Percentiles rank a stretch among this genome's conserved stretches.
Evolutionary conservation across 2,888 invertebrate species (phyloP).

Genomic region (Reticulitermes lucifugus): DNA sequence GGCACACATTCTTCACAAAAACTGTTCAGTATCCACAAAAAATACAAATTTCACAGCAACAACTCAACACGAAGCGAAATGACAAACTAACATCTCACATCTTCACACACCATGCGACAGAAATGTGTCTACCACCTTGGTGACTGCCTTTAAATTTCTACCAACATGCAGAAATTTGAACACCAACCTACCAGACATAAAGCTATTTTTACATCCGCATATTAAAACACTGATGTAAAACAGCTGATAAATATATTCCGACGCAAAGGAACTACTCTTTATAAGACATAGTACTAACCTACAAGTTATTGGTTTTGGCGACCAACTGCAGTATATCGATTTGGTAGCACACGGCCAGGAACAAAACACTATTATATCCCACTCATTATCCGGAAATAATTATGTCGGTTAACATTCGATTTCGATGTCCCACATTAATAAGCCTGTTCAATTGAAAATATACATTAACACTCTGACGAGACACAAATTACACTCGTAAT

Average conservation of each 20-base stretch:
- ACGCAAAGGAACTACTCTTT: too few species aligned
- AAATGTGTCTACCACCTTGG: too few species aligned
- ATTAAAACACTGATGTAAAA: too few species aligned
- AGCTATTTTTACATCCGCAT: too few species aligned
- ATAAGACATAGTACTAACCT: too few species aligned
- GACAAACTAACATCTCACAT: too few species aligned
- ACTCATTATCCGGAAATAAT: not conserved
- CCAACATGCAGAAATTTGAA: too few species aligned
- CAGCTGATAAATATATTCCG: too few species aligned
- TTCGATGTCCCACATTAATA: constrained; percentile 19
- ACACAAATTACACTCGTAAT: not conserved
- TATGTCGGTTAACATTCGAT: not conserved
- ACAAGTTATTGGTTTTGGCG: not conserved
- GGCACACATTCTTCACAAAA: too few species aligned
- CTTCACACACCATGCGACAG: too few species aligned
- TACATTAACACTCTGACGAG: not conserved
- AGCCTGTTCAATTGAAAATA: not conserved
- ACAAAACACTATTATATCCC: not conserved
- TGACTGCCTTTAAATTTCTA: too few species aligned
- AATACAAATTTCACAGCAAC: not conserved
- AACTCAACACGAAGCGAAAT: not conserved
- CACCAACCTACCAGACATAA: too few species aligned
- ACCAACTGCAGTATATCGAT: not conserved
- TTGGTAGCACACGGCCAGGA: not conserved
- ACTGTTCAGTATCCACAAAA: not conserved